Evolutionary conservation across 1,140 invertebrate genomes (phyloP).

Genomic region (Andricus grossulariae): DNA sequence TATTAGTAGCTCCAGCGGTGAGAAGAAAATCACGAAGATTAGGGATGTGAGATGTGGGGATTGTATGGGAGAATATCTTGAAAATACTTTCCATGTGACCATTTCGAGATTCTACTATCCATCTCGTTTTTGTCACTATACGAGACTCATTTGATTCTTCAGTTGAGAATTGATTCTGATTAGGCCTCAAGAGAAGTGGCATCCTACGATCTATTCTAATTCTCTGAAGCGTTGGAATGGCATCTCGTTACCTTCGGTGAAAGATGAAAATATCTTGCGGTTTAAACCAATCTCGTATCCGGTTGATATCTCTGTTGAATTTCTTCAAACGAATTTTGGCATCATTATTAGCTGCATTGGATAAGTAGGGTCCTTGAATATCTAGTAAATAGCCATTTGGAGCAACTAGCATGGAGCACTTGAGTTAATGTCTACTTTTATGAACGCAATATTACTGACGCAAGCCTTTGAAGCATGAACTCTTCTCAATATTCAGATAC

Average conservation of each 20-base stretch:
- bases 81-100: no score
- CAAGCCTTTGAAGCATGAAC: background rate
- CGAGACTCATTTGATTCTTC: no score
- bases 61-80: no score
- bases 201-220: no score
- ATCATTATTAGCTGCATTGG: conserved; percentile 36
- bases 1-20: no score
- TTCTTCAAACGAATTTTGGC: conserved; percentile 35
- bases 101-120: no score
- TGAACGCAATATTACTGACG: background rate
- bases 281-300: conserved; percentile 39
- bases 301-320: conserved; percentile 30
- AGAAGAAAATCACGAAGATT: no score
- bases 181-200: no score
- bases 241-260: conserved; percentile 40
- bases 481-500: conserved; percentile 14
- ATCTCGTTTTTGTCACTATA: no score
- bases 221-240: background rate
- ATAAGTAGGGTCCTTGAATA: conserved; percentile 39
- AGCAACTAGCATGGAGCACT: background rate
- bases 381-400: conserved; percentile 36
- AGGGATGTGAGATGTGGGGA: no score
- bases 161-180: no score
- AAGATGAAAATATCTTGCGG: conserved; percentile 38
- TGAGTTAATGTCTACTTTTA: conserved; percentile 16